A percentile compares a stretch with the other conserved stretches of the same genome.
phyloP scores from a whole-genome alignment of 2,888 invertebrate genomes.

The Caenorhabditis doughertyi region DNA sequence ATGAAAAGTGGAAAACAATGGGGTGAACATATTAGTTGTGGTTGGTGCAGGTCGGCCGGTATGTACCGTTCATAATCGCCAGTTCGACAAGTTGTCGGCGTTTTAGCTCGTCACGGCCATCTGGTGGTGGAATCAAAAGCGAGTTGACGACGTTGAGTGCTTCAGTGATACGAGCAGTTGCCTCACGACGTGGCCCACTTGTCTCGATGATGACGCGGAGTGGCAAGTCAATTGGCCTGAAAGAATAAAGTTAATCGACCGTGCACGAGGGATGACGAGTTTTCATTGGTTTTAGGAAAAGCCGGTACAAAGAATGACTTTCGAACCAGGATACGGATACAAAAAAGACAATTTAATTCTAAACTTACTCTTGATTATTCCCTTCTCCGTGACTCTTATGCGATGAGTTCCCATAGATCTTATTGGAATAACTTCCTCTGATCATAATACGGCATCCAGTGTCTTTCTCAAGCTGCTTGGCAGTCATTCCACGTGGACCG shows the following conservation, averaged over 20 bases:
- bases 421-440: slow-evolving; percentile 63
- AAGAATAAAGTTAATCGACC: slow-evolving; percentile 19
- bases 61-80: slow-evolving; percentile 99
- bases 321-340: no score
- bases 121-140: slow-evolving; percentile 93
- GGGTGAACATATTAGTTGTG: slow-evolving; percentile 56
- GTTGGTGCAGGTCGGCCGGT: slow-evolving; percentile 85
- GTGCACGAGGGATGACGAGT: slow-evolving; percentile 9
- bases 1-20: slow-evolving; percentile 51
- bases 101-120: slow-evolving; percentile 99
- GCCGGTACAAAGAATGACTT: no score
- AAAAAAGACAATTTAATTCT: no score
- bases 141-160: slow-evolving; percentile 98
- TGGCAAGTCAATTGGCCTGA: slow-evolving; percentile 54
- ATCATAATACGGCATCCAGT: slow-evolving; percentile 99
- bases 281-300: not conserved
- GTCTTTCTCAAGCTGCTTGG: slow-evolving; percentile 99
- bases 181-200: slow-evolving; percentile 52
- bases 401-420: slow-evolving; percentile 53
- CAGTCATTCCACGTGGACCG: slow-evolving; percentile 99
- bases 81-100: slow-evolving; percentile 99
- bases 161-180: slow-evolving; percentile 84
- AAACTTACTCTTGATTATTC: slow-evolving; percentile 34
- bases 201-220: slow-evolving; percentile 66
- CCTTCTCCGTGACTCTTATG: slow-evolving; percentile 25